Evolutionary conservation across 2,888 invertebrate genomes (phyloP).

Genomic region (Chironomus tentans): DNA sequence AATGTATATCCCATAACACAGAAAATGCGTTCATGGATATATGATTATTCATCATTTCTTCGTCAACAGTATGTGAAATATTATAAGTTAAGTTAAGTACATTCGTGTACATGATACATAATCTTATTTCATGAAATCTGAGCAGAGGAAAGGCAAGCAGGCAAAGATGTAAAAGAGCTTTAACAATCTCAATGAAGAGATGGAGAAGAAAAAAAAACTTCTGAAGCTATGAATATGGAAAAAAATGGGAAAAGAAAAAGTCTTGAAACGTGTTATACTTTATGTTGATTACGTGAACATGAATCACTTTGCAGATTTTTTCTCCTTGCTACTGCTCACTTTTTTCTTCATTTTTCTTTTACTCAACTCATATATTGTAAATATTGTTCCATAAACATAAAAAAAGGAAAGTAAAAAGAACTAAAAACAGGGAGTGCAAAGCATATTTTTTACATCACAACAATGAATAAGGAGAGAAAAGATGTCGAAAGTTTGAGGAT

Average conservation of each 20-base stretch:
- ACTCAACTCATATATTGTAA: not conserved
- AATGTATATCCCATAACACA: too few species aligned
- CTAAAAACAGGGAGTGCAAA: not conserved
- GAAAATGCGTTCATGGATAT: not conserved
- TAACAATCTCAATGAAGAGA: not conserved
- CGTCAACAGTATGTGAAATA: too few species aligned
- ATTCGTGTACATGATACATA: not conserved
- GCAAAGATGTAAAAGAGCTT: not conserved
- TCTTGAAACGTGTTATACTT: constrained; percentile 2
- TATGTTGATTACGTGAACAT: constrained; percentile 22
- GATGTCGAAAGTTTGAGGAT: too few species aligned
- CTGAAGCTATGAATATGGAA: not conserved
- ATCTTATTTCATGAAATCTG: constrained; percentile 4
- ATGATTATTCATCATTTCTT: too few species aligned
- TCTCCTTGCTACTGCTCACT: not conserved
- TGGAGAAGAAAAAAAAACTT: not conserved
- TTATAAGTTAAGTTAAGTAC: too few species aligned
- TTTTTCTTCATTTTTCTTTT: not conserved
- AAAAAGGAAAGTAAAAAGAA: not conserved
- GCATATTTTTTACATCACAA: too few species aligned
- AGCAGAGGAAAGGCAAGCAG: not conserved
- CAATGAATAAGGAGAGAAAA: too few species aligned
- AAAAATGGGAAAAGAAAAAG: not conserved
- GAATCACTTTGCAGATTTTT: constrained; percentile 25
- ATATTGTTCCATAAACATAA: not conserved